A percentile compares a stretch with the other conserved stretches of the same genome.
Conservation (phyloP, 2,888 invertebrate genomes). For the Dascillus cervinus region DNA sequence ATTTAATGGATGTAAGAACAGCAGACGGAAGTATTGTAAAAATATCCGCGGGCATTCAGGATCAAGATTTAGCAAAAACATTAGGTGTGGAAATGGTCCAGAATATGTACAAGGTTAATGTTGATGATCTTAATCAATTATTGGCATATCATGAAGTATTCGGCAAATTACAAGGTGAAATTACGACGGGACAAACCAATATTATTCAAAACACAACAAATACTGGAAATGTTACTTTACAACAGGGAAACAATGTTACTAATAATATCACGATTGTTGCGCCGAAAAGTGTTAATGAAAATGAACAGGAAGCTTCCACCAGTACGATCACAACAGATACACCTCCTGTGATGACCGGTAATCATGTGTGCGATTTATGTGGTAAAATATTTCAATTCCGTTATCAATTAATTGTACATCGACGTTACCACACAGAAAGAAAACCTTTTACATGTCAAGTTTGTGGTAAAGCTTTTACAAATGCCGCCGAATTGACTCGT, state of each 20-base stretch:
- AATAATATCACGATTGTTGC: constrained; percentile 29
- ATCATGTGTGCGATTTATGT: constrained; percentile 74
- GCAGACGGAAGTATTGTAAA: constrained; percentile 67
- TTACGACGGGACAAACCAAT: constrained; percentile 37
- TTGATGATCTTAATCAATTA: constrained; percentile 77
- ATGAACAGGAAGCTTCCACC: constrained; percentile 47
- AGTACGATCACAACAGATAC: constrained; percentile 52
- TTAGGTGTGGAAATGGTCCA: constrained; percentile 65
- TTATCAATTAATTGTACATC: constrained; percentile 80
- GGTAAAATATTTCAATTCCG: constrained; percentile 82
- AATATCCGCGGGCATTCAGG: constrained; percentile 57
- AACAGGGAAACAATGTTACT: constrained; percentile 21
- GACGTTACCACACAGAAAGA: constrained; percentile 77
- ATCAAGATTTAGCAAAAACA: constrained; percentile 53
- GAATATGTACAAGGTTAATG: constrained; percentile 74
- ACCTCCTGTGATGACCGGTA: constrained; percentile 53
- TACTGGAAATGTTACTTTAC: constrained; percentile 13
- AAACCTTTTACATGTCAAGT: constrained; percentile 77
- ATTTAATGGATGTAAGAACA: constrained; percentile 56
- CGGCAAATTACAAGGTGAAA: constrained; percentile 57
- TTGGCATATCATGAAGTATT: constrained; percentile 82
- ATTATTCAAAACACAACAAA: constrained; percentile 18
- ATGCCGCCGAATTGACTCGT: constrained; percentile 68
- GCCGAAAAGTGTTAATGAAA: constrained; percentile 41
- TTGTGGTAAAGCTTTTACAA: constrained; percentile 76